These are phyloP conservation scores for Nymphicus hollandicus DNA, from an alignment of 2,113 vertebrate species.

Conservation along the genomic window DNA sequence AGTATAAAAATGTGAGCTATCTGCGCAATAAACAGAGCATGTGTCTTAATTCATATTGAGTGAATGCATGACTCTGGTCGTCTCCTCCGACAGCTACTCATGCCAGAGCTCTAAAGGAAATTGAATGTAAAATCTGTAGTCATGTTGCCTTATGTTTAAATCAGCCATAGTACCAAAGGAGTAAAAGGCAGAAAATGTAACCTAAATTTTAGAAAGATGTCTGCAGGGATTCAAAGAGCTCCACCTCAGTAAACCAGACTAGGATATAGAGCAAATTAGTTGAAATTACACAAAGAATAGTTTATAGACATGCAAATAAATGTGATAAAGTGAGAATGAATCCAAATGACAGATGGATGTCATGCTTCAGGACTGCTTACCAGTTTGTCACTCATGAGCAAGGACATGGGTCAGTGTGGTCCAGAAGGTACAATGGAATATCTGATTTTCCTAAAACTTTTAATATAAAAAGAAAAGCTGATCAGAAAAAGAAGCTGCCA, in stretches of 20 bases:
- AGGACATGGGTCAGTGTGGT: background rate
- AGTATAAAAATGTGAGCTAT: too few species aligned
- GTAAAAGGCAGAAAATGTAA: background rate
- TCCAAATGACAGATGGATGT: background rate
- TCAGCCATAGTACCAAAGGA: background rate
- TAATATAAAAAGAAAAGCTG: background rate
- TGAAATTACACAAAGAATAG: background rate
- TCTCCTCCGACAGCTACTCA: too few species aligned
- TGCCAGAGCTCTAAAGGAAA: slow-evolving; percentile 3
- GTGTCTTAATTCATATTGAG: too few species aligned
- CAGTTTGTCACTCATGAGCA: background rate
- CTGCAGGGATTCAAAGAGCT: background rate
- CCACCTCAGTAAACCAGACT: background rate
- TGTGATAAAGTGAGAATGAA: background rate
- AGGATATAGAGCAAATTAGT: background rate
- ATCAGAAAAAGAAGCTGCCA: background rate
- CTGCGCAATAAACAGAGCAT: too few species aligned
- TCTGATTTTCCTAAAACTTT: background rate
- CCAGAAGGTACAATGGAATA: background rate
- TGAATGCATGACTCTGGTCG: too few species aligned
- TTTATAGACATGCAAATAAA: background rate
- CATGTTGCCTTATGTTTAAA: background rate
- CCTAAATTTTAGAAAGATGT: background rate
- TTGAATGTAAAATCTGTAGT: background rate
- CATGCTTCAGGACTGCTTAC: background rate